Evolutionary conservation across 2,113 vertebrate species (phyloP).

Genomic region (Lutjanus erythropterus): DNA sequence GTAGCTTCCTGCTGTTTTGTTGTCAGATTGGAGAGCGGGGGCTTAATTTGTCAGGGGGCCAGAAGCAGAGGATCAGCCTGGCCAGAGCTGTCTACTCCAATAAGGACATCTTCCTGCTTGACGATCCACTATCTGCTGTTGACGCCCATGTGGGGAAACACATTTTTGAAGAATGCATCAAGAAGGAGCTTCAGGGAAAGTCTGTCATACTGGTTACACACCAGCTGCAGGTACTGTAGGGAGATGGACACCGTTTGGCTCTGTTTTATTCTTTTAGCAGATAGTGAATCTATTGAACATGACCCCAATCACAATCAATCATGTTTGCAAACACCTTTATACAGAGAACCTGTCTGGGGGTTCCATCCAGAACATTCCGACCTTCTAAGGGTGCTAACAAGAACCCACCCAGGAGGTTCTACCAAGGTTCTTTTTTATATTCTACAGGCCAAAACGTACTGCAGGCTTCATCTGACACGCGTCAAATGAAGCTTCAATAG

Average conservation of each 20-base stretch:
- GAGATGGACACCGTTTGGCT: accelerated
- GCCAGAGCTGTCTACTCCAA: constrained; percentile 86
- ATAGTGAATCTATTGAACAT: background rate
- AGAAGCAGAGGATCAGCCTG: constrained; percentile 88
- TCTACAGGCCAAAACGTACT: no score
- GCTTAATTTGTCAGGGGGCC: constrained; percentile 87
- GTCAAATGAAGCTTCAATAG: no score
- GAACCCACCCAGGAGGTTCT: no score
- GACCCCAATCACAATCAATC: background rate
- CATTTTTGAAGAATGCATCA: constrained; percentile 87
- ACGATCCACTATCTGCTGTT: constrained; percentile 87
- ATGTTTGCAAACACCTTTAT: background rate
- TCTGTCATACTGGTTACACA: constrained; percentile 86
- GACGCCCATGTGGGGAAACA: constrained; percentile 86
- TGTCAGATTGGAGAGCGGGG: constrained; percentile 85
- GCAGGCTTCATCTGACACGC: no score
- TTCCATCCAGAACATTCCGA: no score
- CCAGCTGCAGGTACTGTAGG: constrained; percentile 87
- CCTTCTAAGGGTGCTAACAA: no score
- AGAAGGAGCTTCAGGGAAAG: constrained; percentile 83
- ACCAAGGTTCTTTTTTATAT: no score
- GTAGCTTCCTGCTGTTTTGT: constrained; percentile 9
- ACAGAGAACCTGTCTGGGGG: no score
- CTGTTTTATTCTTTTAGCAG: background rate
- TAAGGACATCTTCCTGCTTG: constrained; percentile 85